Conservation (phyloP, 1,140 invertebrate genomes). For the Drosophila sulfurigaster region DNA sequence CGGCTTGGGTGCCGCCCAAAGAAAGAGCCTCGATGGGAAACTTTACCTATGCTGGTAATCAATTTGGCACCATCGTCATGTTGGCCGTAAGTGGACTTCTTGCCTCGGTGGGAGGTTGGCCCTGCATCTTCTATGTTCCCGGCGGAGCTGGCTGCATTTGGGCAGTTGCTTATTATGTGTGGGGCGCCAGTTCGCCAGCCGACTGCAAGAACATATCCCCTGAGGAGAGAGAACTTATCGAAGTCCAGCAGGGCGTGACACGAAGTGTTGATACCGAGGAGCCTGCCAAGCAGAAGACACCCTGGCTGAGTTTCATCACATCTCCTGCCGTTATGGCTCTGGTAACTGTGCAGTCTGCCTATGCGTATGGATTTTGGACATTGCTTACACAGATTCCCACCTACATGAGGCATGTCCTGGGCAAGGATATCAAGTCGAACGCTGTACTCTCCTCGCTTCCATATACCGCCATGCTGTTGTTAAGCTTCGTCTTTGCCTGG, state of each 20-base stretch:
- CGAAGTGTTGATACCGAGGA: background rate
- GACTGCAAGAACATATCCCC: constrained; percentile 86
- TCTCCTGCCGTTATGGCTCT: constrained; percentile 93
- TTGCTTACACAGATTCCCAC: constrained; percentile 95
- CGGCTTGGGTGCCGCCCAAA: constrained; percentile 89
- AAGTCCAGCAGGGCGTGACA: constrained; percentile 55
- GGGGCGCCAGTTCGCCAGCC: constrained; percentile 88
- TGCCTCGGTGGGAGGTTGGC: constrained; percentile 89
- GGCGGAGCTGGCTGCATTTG: constrained; percentile 88
- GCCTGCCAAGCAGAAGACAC: constrained; percentile 11
- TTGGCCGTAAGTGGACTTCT: constrained; percentile 88
- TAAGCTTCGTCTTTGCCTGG: constrained; percentile 87
- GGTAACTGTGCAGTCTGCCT: constrained; percentile 92
- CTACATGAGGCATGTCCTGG: constrained; percentile 93
- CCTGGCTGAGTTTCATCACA: constrained; percentile 92
- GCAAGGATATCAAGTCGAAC: constrained; percentile 91
- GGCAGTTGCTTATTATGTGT: constrained; percentile 87
- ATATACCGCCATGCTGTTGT: constrained; percentile 89
- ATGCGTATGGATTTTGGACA: constrained; percentile 97
- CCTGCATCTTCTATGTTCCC: constrained; percentile 91
- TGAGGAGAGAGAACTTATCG: constrained; percentile 88
- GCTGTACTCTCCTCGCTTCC: constrained; percentile 91
- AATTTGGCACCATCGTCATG: constrained; percentile 90
- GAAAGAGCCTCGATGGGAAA: constrained; percentile 87
- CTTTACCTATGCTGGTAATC: constrained; percentile 87